Evolutionary conservation across 1,140 invertebrate genomes (phyloP), one percentile per base, ranked within the genome.

Genomic region (Drosophila subobscura): DNA sequence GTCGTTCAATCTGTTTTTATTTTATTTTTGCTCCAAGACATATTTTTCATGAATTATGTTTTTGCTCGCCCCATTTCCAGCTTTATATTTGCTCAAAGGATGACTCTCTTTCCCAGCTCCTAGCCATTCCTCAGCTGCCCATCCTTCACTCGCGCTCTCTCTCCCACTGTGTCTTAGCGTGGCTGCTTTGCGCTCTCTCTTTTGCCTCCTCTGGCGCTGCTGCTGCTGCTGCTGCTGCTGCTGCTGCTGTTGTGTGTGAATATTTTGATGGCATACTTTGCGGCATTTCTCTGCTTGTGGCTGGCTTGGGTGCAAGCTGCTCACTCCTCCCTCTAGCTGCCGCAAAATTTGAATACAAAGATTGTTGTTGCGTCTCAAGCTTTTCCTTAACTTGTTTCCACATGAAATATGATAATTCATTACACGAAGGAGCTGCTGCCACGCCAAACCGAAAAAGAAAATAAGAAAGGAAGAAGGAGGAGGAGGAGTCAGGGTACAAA

Each of bases 341-440:
- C 42, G 37, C 41, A 71, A 66, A 85, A 86, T 85, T 84, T 73
- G 72, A 79, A 85, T 80, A 61, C 66, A 85, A 77, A 77, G 67
- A 80, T 74, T 80, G 64, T 20, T 55, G 51, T 23, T 33, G 10
- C 25, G 33, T 16, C 47, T 42, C 33, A 55, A 40, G 50, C 45
- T 72, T 44, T 44, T 72, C 23, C 44, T 44, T 50, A 37, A 66
- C 63, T 68, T 68, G 68, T 54, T 72, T 73, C 83, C 83, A 75
- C 81, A 88, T 86, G 83, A 88, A 88, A 88, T 88, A 88, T 88
- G 83, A 89, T 88, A 88, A 88, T 88, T 88, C 83, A 88, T 88
- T 88, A 88, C 71, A 88, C 84, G 66, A 83, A 33, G 29, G 5
- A 33, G 29, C 33, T 12, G 83, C 78, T 59, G 64, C 23, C 51